Percentiles rank a stretch among this genome's conserved stretches.
Evolutionary conservation across 2,113 vertebrate species (phyloP).

Genomic region (Lepisosteus oculatus): DNA sequence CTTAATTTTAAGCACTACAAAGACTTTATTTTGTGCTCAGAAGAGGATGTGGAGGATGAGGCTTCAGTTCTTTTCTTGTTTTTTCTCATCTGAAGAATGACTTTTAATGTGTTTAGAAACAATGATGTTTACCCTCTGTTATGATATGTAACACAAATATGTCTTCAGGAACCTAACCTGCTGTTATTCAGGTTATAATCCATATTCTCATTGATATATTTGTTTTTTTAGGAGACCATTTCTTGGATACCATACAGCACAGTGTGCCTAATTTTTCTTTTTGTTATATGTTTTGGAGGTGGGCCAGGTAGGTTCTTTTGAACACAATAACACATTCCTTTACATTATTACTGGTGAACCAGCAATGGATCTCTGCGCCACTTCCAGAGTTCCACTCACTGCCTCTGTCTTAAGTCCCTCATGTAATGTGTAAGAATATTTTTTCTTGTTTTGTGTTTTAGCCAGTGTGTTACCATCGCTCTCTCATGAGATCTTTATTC

Average conservation of each 20-base stretch:
- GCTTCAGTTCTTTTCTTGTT: not conserved
- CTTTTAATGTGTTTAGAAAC: too few species aligned
- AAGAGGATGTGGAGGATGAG: not conserved
- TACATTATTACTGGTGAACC: too few species aligned
- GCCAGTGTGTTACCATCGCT: conserved; percentile 38
- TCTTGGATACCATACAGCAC: conserved; percentile 68
- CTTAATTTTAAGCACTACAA: not conserved
- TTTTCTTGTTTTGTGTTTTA: conserved; percentile 26
- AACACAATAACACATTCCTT: too few species aligned
- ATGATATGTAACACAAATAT: not conserved
- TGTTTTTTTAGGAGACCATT: conserved; percentile 50
- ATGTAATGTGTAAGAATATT: not conserved
- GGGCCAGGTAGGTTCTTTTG: conserved; percentile 66
- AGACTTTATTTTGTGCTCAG: not conserved
- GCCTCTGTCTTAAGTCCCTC: not conserved
- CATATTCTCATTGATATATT: not conserved
- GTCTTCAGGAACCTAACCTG: too few species aligned
- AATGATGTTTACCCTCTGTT: not conserved
- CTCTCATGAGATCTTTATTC: conserved; percentile 58
- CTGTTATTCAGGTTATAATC: too few species aligned
- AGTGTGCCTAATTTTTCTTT: conserved; percentile 61
- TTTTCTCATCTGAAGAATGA: too few species aligned
- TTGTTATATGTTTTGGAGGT: conserved; percentile 61
- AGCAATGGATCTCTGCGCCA: too few species aligned
- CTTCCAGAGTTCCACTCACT: too few species aligned